A percentile compares a stretch with the other conserved stretches of the same genome.
Evolutionary conservation across 2,888 invertebrate species (phyloP).

Genomic region (Pachydiplax longipennis): DNA sequence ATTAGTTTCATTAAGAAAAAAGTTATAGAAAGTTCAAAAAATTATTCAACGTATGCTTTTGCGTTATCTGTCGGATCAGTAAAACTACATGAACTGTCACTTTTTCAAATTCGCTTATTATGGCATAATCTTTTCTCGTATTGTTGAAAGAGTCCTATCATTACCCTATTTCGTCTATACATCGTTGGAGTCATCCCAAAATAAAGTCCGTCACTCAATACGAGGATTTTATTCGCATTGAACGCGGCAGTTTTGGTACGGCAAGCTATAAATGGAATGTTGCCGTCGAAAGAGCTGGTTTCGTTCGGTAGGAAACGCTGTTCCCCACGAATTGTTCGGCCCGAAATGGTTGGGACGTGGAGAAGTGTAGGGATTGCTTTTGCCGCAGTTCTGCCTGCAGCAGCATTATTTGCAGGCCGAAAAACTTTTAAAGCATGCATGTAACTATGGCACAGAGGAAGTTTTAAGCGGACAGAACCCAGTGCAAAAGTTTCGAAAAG

Average conservation of each 20-base stretch:
- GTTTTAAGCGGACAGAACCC: background rate
- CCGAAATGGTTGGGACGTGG: background rate
- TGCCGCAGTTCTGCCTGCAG: background rate
- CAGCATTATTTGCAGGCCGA: background rate
- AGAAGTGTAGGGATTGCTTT: background rate
- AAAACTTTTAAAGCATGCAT: background rate
- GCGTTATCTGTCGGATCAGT: too few species aligned
- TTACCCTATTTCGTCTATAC: too few species aligned
- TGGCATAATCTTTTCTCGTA: too few species aligned
- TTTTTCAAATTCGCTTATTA: too few species aligned
- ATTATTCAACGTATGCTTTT: too few species aligned
- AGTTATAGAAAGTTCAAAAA: too few species aligned
- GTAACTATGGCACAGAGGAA: background rate
- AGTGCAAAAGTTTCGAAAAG: background rate
- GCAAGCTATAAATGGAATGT: background rate
- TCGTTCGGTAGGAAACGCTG: background rate
- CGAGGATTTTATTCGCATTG: too few species aligned
- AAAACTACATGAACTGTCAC: too few species aligned
- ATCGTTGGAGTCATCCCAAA: too few species aligned
- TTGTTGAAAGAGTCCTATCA: too few species aligned
- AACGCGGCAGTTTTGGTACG: background rate
- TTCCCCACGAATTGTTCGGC: background rate
- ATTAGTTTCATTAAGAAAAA: too few species aligned
- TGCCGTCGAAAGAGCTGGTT: background rate
- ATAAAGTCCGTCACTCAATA: too few species aligned